These are phyloP conservation scores for Potorous gilbertii DNA, from an alignment of 2,797 vertebrate species.

Conservation along the genomic window DNA sequence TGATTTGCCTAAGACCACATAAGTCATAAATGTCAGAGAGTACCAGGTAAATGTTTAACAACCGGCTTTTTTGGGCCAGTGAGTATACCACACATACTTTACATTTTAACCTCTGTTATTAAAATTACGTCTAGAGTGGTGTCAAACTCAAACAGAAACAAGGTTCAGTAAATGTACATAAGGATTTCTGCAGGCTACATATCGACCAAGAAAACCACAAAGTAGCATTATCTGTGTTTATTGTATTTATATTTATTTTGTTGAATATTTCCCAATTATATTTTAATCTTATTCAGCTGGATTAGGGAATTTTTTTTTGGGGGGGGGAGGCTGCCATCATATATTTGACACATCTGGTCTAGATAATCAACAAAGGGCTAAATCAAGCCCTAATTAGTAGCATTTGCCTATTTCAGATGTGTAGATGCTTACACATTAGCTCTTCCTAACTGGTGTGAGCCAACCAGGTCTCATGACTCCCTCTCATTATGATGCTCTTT, in stretches of 20 bases:
- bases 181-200: neutral
- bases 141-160: neutral
- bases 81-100: neutral
- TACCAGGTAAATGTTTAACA: neutral
- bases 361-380: neutral
- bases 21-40: neutral
- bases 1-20: neutral
- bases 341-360: neutral
- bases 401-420: neutral
- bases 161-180: neutral
- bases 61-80: neutral
- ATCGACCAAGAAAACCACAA: neutral
- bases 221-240: neutral
- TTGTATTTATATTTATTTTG: neutral
- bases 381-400: neutral
- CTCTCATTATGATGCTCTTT: neutral
- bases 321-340: neutral
- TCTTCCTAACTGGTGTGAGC: neutral
- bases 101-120: neutral
- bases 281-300: neutral
- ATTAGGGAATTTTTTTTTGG: too few relatives aligned
- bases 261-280: neutral
- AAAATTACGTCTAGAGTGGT: neutral
- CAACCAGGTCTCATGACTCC: neutral
- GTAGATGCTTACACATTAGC: neutral